Base-by-base conservation (phyloP, 2,797 vertebrate genomes). In the Catharus ustulatus region DNA sequence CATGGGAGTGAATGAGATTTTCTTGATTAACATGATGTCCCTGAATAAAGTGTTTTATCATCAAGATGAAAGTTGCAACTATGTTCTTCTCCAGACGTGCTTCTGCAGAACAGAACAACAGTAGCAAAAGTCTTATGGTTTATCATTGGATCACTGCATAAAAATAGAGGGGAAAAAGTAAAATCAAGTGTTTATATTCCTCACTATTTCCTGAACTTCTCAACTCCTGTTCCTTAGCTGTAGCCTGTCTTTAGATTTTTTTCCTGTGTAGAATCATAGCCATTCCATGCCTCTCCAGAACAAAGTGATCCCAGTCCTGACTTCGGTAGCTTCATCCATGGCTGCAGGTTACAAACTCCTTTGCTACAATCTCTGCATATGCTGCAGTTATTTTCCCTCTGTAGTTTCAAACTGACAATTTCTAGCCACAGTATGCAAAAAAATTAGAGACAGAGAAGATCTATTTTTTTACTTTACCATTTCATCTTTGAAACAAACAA, bases 21-120 rank as follows among this genome's bases (percentile, higher is more conserved):
- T 99, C 99, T 97, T 99, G 99, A 97, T 99, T 99, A 96, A 99
- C 98, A 1, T 96, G 97, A 91, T 99, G 99, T 82, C 99, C 98
- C 97, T 99, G 98, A 96, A 99, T 98, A 90, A 99, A 99, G 95
- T 99, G 99, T 86, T 99, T 99, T 61, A 99, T 94, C 97, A 99
- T 98, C 97, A 99, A 96, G 87, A 99, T 97, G 97, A 99, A 99
- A 30, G 99, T 99, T 76, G 99, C 99, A 84, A 99, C 97, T 52
- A 99, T 94, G 88, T 99, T 99, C 97, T 99, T 99, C 97, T 99
- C 99, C 88, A 99, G 95, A 43, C 99, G 98, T 5, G 99, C 98
- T 97, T 99, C 99, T 99, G 98, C 69, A 96, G 97, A 95, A 97
- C 45, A 91, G 34, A 93, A 85, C 6, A 58, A 23, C 14, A 80